Percentiles rank a stretch among this genome's conserved stretches.
phyloP scores from a whole-genome alignment of 2,888 invertebrate species.

The Troilus luridus region DNA sequence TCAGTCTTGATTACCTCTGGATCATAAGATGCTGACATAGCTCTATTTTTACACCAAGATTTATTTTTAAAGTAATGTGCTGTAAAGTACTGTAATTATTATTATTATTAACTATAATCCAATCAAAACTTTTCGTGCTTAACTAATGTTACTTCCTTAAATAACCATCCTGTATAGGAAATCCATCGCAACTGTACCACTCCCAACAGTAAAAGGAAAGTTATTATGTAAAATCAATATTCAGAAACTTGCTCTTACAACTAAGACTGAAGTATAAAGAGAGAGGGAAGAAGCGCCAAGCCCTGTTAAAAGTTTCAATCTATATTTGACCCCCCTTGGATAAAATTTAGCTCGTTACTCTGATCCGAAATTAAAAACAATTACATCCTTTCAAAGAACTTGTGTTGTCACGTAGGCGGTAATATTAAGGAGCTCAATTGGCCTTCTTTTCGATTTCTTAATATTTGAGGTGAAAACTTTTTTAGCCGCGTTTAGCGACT shows the following conservation, averaged over 20 bases:
- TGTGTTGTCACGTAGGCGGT: background rate
- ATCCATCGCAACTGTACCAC: background rate
- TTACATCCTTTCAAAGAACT: background rate
- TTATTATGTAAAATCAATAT: slow-evolving; percentile 16
- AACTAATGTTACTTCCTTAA: background rate
- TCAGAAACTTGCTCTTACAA: background rate
- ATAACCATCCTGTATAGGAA: background rate
- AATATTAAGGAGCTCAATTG: background rate
- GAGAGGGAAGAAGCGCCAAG: background rate
- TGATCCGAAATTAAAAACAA: background rate
- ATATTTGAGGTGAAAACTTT: background rate
- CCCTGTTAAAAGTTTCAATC: slow-evolving; percentile 26
- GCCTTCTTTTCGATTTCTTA: background rate
- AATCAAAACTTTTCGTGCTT: background rate
- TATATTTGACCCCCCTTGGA: background rate
- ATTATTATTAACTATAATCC: background rate
- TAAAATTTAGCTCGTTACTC: background rate
- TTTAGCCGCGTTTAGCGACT: too few relatives aligned
- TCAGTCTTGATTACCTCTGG: too few relatives aligned
- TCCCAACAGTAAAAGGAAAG: background rate
- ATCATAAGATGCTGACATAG: too few relatives aligned
- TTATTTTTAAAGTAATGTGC: too few relatives aligned
- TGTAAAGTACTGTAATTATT: background rate
- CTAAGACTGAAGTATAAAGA: background rate
- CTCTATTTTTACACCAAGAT: too few relatives aligned